Percentiles rank a stretch among this genome's conserved stretches.
phyloP scores from a whole-genome alignment of 1,140 invertebrate genomes.

The Papilio dardanus region DNA sequence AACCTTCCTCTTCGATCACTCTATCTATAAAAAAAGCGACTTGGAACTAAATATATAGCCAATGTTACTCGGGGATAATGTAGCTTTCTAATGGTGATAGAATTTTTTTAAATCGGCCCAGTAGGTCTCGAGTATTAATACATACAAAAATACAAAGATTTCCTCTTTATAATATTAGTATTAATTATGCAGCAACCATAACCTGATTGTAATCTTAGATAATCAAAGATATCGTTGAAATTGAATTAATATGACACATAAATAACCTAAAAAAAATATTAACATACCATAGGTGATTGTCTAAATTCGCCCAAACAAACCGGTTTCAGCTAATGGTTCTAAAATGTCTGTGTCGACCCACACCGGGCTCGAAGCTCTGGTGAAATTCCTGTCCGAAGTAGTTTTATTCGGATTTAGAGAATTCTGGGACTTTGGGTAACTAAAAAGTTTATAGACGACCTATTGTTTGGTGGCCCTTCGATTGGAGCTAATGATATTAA shows the following conservation, averaged over 20 bases:
- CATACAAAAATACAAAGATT: no score
- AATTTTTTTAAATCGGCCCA: no score
- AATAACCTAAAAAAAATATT: neutral
- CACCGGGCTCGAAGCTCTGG: conserved; percentile 51
- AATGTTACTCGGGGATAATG: no score
- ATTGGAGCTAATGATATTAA: conserved; percentile 19
- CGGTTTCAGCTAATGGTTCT: conserved; percentile 66
- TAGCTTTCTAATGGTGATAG: no score
- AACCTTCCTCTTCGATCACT: no score
- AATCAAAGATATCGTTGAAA: neutral
- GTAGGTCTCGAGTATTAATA: no score
- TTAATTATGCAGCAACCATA: neutral
- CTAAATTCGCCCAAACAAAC: conserved; percentile 65
- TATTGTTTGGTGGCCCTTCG: conserved; percentile 42
- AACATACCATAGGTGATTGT: conserved; percentile 55
- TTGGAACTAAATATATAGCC: no score
- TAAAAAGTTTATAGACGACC: conserved; percentile 53
- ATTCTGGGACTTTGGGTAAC: conserved; percentile 39
- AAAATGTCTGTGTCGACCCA: conserved; percentile 61
- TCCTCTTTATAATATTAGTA: no score
- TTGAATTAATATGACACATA: neutral
- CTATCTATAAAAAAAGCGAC: no score
- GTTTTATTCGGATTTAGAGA: conserved; percentile 53
- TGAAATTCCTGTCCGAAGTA: conserved; percentile 63
- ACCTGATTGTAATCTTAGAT: neutral